phyloP scores from a whole-genome alignment of 2,888 invertebrate species.

The Sthenelais limicola region DNA sequence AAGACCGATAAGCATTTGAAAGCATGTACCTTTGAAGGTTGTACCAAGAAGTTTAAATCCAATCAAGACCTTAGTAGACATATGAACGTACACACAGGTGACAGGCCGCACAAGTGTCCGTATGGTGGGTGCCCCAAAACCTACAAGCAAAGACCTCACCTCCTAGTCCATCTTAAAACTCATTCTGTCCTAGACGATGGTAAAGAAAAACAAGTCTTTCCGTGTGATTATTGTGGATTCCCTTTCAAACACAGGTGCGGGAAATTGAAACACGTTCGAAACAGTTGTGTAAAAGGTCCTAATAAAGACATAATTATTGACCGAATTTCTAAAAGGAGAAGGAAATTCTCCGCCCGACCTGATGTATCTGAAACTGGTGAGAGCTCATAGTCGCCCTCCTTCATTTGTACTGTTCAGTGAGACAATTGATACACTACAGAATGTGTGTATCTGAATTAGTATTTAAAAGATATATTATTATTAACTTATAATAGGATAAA shows the following conservation, averaged over 20 bases:
- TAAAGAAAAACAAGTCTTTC: not conserved
- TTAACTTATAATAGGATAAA: no score
- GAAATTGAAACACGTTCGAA: not conserved
- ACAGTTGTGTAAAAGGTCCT: conserved; percentile 14
- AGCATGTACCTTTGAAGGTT: conserved; percentile 6
- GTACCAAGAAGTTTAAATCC: conserved; percentile 7
- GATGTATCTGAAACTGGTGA: no score
- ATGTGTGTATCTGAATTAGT: no score
- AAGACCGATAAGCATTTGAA: not conserved
- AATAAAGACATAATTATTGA: not conserved
- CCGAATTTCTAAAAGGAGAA: no score
- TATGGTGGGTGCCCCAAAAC: conserved; percentile 14
- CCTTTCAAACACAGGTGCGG: conserved; percentile 16
- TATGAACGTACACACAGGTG: conserved; percentile 19
- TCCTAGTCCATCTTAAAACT: not conserved
- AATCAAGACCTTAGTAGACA: conserved; percentile 5
- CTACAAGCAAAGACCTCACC: conserved; percentile 22
- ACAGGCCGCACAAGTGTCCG: conserved; percentile 10
- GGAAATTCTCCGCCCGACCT: no score
- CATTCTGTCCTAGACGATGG: not conserved
- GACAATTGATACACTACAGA: no score
- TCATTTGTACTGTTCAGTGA: no score
- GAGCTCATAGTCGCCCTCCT: no score
- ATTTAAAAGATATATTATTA: no score
- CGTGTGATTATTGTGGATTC: conserved; percentile 2